phyloP scores from a whole-genome alignment of 2,888 invertebrate genomes.

The Drosophila birchii region DNA sequence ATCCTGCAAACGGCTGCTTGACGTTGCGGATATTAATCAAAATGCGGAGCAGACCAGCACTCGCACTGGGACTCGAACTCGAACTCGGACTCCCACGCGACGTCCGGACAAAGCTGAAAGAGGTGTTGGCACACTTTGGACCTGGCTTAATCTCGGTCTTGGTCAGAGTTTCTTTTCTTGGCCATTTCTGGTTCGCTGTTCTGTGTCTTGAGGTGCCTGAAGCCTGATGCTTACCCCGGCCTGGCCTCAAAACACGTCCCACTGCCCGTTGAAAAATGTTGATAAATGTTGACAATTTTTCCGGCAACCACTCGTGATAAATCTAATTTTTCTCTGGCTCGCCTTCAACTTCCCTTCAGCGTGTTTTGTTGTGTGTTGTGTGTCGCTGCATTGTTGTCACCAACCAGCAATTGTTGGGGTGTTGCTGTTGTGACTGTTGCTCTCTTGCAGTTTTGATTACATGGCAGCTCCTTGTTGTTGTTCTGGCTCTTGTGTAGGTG shows the following conservation, averaged over 20 bases:
- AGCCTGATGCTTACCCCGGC: slow-evolving; percentile 8
- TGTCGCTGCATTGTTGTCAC: slow-evolving; percentile 43
- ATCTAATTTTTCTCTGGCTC: slow-evolving; percentile 78
- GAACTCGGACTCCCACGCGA: slow-evolving; percentile 32
- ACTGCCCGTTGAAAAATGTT: slow-evolving; percentile 78
- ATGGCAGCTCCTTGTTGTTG: slow-evolving; percentile 49
- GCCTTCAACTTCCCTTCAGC: slow-evolving; percentile 29
- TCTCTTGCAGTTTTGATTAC: slow-evolving; percentile 68
- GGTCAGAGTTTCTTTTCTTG: slow-evolving; percentile 35
- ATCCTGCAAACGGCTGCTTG: slow-evolving; percentile 25
- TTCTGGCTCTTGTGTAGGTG: slow-evolving; percentile 66
- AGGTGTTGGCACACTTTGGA: slow-evolving; percentile 63
- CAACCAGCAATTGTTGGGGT: slow-evolving; percentile 41
- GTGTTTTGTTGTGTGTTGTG: slow-evolving; percentile 14
- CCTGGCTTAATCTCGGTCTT: slow-evolving; percentile 54
- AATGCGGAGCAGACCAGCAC: slow-evolving; percentile 49
- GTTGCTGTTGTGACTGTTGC: slow-evolving; percentile 66
- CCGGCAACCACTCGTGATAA: slow-evolving; percentile 82
- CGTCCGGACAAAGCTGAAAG: slow-evolving; percentile 30
- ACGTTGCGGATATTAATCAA: slow-evolving; percentile 78
- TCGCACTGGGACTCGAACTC: slow-evolving; percentile 16
- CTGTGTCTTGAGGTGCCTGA: slow-evolving; percentile 53
- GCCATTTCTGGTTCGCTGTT: slow-evolving; percentile 23
- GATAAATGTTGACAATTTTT: slow-evolving; percentile 84
- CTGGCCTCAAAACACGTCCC: slow-evolving; percentile 68